These are phyloP conservation scores for Drymodes brunneopygia DNA, from an alignment of 2,113 vertebrate species.

Conservation along the genomic window DNA sequence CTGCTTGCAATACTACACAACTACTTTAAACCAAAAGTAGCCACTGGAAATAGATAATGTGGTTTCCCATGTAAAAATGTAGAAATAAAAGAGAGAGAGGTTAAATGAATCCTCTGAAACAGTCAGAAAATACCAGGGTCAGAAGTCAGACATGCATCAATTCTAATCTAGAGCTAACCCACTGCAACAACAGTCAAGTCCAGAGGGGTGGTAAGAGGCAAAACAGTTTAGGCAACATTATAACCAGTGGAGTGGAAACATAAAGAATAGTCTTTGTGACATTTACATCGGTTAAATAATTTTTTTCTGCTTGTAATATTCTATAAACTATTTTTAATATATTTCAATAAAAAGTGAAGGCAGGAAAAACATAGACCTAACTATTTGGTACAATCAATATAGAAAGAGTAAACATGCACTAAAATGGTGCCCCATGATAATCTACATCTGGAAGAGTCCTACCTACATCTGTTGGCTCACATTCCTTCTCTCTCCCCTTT, in stretches of 20 bases:
- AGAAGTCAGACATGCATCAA: not conserved
- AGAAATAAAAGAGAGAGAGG: not conserved
- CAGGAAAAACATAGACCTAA: not conserved
- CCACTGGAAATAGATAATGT: not conserved
- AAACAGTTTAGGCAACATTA: not conserved
- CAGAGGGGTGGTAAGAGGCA: not conserved
- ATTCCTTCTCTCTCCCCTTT: not conserved
- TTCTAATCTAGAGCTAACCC: not conserved
- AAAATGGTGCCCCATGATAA: not conserved
- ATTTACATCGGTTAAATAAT: not conserved
- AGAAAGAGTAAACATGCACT: not conserved
- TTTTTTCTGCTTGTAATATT: not conserved
- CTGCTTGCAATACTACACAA: not conserved
- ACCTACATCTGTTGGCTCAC: not conserved
- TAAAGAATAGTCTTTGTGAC: not conserved
- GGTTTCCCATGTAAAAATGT: not conserved
- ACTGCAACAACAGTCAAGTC: rapidly evolving
- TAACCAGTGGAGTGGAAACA: not conserved
- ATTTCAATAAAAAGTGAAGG: not conserved
- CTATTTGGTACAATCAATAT: not conserved
- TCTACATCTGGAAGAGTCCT: not conserved
- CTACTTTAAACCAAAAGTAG: not conserved
- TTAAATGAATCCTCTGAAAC: not conserved
- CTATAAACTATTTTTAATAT: not conserved
- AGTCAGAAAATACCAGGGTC: not conserved